Base-by-base conservation (phyloP, 2,888 invertebrate genomes). In the Nomada fabriciana region DNA sequence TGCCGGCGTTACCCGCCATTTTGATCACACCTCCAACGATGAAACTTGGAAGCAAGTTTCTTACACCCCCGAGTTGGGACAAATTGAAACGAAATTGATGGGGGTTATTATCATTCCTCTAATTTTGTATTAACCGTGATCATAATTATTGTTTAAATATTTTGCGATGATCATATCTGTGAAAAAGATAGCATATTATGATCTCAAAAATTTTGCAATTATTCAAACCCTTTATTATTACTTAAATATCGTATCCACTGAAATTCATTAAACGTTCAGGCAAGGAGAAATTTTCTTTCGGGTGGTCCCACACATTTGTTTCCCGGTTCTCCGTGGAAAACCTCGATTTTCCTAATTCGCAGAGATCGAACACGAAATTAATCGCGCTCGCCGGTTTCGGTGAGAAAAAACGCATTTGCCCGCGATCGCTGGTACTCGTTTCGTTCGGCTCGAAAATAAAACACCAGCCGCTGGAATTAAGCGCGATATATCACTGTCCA, bases 401-500 rank as follows among this genome's bases (percentile, higher is more conserved):
- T 15, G 29, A 36, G 18, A 10, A 5, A 36, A 20, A 60, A 11
- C 15, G 29, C 29, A 13, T 50, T 47, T 64, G 43, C 42, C 2
- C 15, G 15, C 43, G 47, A 52, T 43, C 60, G 53, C 43, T 57
- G 65, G 43, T 68, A 59, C 36, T 68, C n/a, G 68, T 74, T 42
- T 59, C 57, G 36, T 36, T 55, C 53, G 36, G 47, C 23, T 4
- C 18, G 55, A 47, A 63, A 71, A 42, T 43, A 71, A 75, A 76
- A 47, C 47, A 55, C 43, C 50, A 18, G 43, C 42, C n/a, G n/a
- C n/a, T 36, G 71, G 53, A 76, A 76, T 76, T 76, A 72, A 76
- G 63, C 71, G 76, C 55, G 76, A 76, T 76, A 71, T 55, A 63
- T 76, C 76, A 76, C 72, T 72, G 76, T 76, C 72, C 53, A 55